A percentile compares a stretch with the other conserved stretches of the same genome.
phyloP scores from a whole-genome alignment of 2,888 invertebrate genomes.

The Monochamus alternatus region DNA sequence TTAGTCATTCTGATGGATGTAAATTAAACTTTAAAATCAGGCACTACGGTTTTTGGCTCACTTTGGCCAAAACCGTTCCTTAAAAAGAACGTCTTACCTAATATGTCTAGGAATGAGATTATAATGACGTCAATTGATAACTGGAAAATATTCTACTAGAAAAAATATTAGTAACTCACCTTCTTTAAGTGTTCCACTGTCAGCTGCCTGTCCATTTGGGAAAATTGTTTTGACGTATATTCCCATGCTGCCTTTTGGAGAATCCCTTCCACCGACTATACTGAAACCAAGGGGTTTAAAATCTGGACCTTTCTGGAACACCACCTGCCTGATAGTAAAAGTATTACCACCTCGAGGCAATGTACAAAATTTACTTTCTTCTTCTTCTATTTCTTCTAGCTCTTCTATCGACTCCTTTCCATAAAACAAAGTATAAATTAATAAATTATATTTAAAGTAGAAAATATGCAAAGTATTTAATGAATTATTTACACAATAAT shows the following conservation, averaged over 20 bases:
- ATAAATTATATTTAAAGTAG: too few species aligned
- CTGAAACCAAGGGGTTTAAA: slow-evolving; percentile 92
- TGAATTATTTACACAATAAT: neutral
- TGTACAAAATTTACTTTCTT: slow-evolving; percentile 76
- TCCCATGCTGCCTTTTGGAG: slow-evolving; percentile 90
- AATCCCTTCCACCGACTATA: slow-evolving; percentile 91
- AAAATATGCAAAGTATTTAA: too few species aligned
- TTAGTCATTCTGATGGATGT: slow-evolving; percentile 3
- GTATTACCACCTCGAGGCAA: slow-evolving; percentile 74
- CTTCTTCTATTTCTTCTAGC: slow-evolving; percentile 71
- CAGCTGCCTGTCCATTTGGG: slow-evolving; percentile 88
- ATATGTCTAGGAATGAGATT: neutral
- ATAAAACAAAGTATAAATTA: neutral
- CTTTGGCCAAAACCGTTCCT: neutral
- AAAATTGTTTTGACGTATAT: slow-evolving; percentile 93
- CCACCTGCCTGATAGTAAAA: slow-evolving; percentile 71
- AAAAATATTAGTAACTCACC: slow-evolving; percentile 73
- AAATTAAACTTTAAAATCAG: slow-evolving; percentile 11
- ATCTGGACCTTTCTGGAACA: slow-evolving; percentile 86
- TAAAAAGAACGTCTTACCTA: neutral
- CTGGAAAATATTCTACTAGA: neutral
- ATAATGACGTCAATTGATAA: neutral
- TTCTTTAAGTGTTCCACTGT: slow-evolving; percentile 87
- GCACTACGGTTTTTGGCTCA: slow-evolving; percentile 5
- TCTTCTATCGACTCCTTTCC: slow-evolving; percentile 67